These are phyloP conservation scores for Sarcophaga bullata DNA, from an alignment of 1,140 invertebrate genomes.

Conservation along the genomic window DNA sequence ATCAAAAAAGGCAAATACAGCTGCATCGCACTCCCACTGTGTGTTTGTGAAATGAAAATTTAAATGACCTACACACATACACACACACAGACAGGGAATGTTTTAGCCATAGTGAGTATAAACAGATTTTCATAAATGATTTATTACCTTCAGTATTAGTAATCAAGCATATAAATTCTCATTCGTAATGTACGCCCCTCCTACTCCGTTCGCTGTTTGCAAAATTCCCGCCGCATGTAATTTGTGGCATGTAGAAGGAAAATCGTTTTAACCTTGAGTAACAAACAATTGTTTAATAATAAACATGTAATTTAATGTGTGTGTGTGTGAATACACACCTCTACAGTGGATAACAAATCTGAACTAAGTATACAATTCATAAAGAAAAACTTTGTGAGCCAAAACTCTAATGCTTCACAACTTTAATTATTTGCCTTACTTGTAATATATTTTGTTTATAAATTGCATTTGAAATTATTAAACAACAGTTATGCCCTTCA, in stretches of 20 bases:
- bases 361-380: too few species aligned
- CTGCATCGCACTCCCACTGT: background rate
- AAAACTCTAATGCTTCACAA: too few species aligned
- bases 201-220: background rate
- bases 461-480: too few species aligned
- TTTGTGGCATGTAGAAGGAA: conserved; percentile 15
- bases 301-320: conserved; percentile 18
- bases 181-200: background rate
- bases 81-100: background rate
- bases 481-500: background rate
- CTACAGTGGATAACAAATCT: background rate
- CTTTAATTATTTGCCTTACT: too few species aligned
- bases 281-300: conserved; percentile 19
- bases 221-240: background rate
- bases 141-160: conserved; percentile 36
- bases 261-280: conserved; percentile 21
- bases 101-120: conserved; percentile 20
- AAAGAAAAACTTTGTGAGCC: too few species aligned
- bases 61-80: conserved; percentile 2
- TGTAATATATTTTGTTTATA: too few species aligned
- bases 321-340: background rate
- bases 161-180: conserved; percentile 25
- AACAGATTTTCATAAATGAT: conserved; percentile 36
- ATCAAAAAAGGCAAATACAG: too few species aligned
- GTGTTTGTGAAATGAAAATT: background rate